phyloP scores from a whole-genome alignment of 2,888 invertebrate species.

The Junonia oenone region DNA sequence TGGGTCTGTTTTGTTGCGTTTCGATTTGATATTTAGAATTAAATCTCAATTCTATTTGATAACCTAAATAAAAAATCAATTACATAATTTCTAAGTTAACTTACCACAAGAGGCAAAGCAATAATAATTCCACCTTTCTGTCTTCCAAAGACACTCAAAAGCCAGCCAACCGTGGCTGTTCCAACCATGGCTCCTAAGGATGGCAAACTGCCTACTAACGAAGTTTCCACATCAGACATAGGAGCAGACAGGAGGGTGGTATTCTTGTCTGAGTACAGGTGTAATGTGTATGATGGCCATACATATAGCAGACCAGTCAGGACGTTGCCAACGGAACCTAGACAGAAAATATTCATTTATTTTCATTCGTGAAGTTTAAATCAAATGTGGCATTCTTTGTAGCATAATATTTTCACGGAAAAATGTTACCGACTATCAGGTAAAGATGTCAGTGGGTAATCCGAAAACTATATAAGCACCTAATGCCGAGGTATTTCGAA shows the following conservation, averaged over 20 bases:
- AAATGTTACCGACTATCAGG: no score
- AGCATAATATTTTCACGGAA: no score
- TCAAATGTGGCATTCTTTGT: no score
- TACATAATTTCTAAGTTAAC: slow-evolving; percentile 29
- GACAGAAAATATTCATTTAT: no score
- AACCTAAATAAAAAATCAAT: no score
- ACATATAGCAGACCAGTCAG: slow-evolving; percentile 61
- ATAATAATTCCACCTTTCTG: slow-evolving; percentile 73
- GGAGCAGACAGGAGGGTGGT: slow-evolving; percentile 61
- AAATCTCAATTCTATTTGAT: no score
- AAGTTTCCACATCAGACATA: slow-evolving; percentile 66
- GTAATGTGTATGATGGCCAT: slow-evolving; percentile 80
- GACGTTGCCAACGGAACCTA: slow-evolving; percentile 51
- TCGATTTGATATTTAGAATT: no score
- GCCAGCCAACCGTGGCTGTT: slow-evolving; percentile 60
- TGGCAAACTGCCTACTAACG: slow-evolving; percentile 77
- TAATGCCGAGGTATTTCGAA: no score
- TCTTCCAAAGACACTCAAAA: slow-evolving; percentile 74
- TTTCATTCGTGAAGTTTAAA: no score
- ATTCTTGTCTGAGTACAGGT: slow-evolving; percentile 53
- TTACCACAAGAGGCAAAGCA: slow-evolving; percentile 70
- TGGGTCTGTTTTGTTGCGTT: no score
- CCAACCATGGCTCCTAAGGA: slow-evolving; percentile 75
- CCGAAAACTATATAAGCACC: no score
- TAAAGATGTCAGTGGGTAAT: no score